Conservation (phyloP, 2,888 invertebrate species). For the Yponomeuta plumbellus region DNA sequence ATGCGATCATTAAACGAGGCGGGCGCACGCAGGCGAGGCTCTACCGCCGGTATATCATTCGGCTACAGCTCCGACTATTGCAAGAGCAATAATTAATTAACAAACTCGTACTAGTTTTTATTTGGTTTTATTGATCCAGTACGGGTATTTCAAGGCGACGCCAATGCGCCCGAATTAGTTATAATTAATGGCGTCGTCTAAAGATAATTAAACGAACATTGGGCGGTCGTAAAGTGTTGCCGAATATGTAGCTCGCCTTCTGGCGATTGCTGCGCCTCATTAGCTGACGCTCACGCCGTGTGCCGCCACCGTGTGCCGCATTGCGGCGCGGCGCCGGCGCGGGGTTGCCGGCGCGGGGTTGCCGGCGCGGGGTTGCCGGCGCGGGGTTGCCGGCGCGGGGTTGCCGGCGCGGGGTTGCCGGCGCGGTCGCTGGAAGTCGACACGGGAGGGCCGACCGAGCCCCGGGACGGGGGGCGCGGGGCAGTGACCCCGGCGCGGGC, state of each 20-base stretch:
- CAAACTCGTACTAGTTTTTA: constrained; percentile 11
- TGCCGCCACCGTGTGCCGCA: neutral
- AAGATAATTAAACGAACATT: constrained; percentile 5
- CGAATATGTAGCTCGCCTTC: constrained; percentile 1
- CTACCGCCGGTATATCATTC: neutral
- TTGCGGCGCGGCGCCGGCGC: neutral
- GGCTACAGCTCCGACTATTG: neutral
- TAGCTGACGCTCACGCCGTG: neutral
- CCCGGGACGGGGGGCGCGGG: constrained; percentile 1
- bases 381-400: neutral
- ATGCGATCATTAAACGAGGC: neutral
- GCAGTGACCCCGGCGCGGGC: neutral
- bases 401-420: neutral
- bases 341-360: neutral
- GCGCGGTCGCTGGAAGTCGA: neutral
- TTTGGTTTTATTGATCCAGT: constrained; percentile 7
- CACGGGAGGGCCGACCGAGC: neutral
- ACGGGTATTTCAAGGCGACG: neutral
- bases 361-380: neutral
- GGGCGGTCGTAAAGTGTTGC: neutral
- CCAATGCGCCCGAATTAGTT: neutral
- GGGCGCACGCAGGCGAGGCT: neutral
- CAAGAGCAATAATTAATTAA: constrained; percentile 11
- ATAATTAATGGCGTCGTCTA: constrained; percentile 7
- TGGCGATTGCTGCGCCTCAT: neutral